Conservation (phyloP, 2,888 invertebrate species). For the Mimumesa dahlbomi region DNA sequence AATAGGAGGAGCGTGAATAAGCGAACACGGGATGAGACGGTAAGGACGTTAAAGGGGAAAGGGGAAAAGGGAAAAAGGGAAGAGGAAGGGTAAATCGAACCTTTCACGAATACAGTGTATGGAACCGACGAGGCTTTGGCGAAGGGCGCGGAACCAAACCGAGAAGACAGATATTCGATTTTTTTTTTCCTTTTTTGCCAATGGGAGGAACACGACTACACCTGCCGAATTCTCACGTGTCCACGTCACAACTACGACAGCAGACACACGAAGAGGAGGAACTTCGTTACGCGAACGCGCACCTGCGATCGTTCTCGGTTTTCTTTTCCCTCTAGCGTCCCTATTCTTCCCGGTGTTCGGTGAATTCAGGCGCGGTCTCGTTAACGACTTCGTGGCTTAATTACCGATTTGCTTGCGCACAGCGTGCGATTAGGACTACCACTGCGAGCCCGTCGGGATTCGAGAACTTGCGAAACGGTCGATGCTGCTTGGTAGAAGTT, state of each 20-base stretch:
- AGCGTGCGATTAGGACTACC: not conserved
- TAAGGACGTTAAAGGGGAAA: slow-evolving; percentile 6
- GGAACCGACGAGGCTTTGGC: slow-evolving; percentile 41
- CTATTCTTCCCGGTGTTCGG: not conserved
- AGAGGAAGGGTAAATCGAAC: slow-evolving; percentile 1
- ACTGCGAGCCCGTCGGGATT: not conserved
- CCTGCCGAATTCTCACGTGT: slow-evolving; percentile 50
- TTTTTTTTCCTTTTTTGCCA: slow-evolving; percentile 42
- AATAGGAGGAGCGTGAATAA: slow-evolving; percentile 12
- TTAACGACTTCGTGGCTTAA: slow-evolving; percentile 15
- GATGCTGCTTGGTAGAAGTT: not conserved
- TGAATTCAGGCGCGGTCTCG: slow-evolving; percentile 15
- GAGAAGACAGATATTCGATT: slow-evolving; percentile 45
- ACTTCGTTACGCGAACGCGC: no score
- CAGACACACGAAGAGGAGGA: no score
- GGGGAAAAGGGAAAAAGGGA: not conserved
- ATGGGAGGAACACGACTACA: slow-evolving; percentile 20
- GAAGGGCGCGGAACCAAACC: slow-evolving; percentile 13
- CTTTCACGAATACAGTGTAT: slow-evolving; percentile 38
- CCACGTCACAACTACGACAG: not conserved
- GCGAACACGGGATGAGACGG: not conserved
- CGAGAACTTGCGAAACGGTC: slow-evolving; percentile 16
- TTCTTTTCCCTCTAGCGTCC: not conserved
- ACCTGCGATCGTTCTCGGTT: not conserved
- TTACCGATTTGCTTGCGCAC: not conserved